Evolutionary conservation across 2,113 vertebrate species (phyloP), one percentile per base, ranked within the genome.

Genomic region (Calonectris borealis): DNA sequence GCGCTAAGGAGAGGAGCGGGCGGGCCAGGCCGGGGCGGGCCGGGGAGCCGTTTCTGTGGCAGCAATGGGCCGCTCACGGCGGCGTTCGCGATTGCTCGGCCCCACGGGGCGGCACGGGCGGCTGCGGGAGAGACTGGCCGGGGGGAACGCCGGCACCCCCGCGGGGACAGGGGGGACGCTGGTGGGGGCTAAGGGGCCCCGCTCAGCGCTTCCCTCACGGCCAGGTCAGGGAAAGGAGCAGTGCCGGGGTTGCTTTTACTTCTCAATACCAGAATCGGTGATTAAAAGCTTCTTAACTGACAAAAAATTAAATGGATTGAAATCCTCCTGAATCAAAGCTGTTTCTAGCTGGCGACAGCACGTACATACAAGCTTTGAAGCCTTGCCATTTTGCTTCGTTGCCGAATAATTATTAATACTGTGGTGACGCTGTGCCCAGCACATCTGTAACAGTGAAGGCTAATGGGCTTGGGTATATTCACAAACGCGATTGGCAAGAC

Each of bases 131-230:
- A 60, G 42, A 6, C 7, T 6, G 32, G 18, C 12, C 12, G 18
- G 17, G 4, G 10, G 26, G 25, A 16, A 46, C 2, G 9, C 27
- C 13, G 16, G 46, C 42, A 13, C 29, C 20, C 17, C 27, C 29
- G 48, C 19, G 24, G 42, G 51, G 24, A 11, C 3, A 4, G 5
- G 26, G 17, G 38, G 31, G 10, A 9, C 11, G 60, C 13, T 11
- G 38, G 9, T 54, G 52, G 14, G 11, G 46, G 16, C 27, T 3
- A 5, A 15, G 3, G 31, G 48, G 20, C 16, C 12, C 17, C 7
- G 13, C 22, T 12, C 22, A 0, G 3, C 4, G 11, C 55, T 25
- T 15, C 38, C 44, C 21, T 13, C 46, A 3, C 17, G 1, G 51
- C 15, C 44, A 1, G 6, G 8, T 10, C 10, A 9, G 5, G 3